Conservation (phyloP, 2,113 vertebrate species). For the Actenoides hombroni region DNA sequence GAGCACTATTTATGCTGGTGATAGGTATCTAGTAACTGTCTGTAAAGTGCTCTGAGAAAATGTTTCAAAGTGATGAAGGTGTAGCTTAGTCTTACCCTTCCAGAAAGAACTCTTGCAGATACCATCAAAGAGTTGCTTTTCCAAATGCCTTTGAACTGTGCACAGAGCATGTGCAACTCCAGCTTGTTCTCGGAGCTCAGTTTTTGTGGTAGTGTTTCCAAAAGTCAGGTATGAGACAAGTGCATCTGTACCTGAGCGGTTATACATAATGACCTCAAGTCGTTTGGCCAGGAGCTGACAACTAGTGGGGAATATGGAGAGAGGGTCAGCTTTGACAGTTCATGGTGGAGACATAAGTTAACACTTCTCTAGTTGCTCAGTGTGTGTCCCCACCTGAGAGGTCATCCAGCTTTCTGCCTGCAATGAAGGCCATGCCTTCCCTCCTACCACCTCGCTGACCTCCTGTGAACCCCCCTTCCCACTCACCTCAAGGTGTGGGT, state of each 20-base stretch:
- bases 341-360: background rate
- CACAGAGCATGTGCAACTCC: background rate
- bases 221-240: background rate
- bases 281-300: background rate
- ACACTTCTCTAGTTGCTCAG: background rate
- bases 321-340: background rate
- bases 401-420: background rate
- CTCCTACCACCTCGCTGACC: background rate
- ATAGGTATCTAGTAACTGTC: background rate
- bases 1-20: background rate
- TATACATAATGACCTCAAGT: background rate
- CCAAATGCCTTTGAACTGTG: background rate
- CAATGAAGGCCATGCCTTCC: background rate
- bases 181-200: background rate
- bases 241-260: background rate
- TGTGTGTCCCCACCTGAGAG: background rate
- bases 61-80: accelerated
- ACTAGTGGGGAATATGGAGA: background rate
- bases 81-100: background rate
- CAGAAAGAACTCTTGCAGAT: background rate
- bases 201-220: background rate
- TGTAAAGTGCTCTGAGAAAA: background rate
- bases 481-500: background rate
- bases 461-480: background rate
- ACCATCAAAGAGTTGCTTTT: background rate